Evolutionary conservation across 2,113 vertebrate species (phyloP).

Genomic region (Lampris incognitus): DNA sequence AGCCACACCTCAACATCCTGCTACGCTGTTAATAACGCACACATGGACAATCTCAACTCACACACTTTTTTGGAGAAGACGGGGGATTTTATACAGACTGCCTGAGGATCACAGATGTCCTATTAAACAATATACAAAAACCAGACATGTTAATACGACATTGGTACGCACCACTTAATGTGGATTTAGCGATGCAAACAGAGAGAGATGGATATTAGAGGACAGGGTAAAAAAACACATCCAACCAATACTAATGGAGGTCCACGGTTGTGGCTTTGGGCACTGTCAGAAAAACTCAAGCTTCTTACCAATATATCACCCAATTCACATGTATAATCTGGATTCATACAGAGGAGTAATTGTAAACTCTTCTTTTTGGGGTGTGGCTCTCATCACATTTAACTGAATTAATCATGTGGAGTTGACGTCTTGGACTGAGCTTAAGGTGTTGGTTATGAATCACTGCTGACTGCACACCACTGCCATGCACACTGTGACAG

Average conservation of each 20-base stretch:
- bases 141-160: constrained; percentile 6
- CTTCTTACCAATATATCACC: not conserved
- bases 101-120: constrained; percentile 11
- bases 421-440: too few relatives aligned
- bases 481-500: not conserved
- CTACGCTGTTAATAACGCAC: not conserved
- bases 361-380: too few relatives aligned
- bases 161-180: not conserved
- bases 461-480: not conserved
- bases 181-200: not conserved
- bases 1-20: not conserved
- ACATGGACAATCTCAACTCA: not conserved
- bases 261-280: not conserved
- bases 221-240: constrained; percentile 10
- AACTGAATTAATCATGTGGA: too few relatives aligned
- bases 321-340: not conserved
- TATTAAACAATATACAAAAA: constrained; percentile 20
- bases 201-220: constrained; percentile 20
- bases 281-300: not conserved
- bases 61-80: not conserved
- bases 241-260: not conserved
- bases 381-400: too few relatives aligned
- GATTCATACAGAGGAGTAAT: too few relatives aligned
- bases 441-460: too few relatives aligned
- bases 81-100: not conserved